Evolutionary conservation across 2,113 vertebrate species (phyloP), one percentile per base, ranked within the genome.

Genomic region (Neodontobutis hainanensis): DNA sequence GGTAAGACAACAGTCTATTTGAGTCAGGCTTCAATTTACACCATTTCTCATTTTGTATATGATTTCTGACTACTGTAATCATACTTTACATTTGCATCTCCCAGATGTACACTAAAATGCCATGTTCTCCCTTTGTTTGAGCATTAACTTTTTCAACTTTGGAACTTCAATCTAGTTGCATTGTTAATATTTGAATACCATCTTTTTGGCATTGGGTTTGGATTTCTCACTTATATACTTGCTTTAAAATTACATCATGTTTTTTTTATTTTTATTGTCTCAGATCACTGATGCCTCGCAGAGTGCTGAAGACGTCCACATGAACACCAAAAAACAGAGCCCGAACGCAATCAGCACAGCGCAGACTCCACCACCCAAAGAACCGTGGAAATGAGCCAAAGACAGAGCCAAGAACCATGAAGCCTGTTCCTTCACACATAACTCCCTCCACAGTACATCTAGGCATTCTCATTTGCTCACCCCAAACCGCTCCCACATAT

Each of bases 381-480:
- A 94, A 48, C 93, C 98, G 0, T 99, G 97, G 97, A 94, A 86
- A 32, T 95, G 64, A 90, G n/a, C n/a, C n/a, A n/a, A n/a, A n/a
- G 34, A 2, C 0, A 2, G 5, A 44, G 60, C 50, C 61, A 52
- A 47, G n/a, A n/a, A n/a, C n/a, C n/a, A n/a, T n/a, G n/a, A n/a
- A n/a, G n/a, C n/a, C n/a, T n/a, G n/a, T n/a, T n/a, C n/a, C n/a
- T n/a, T n/a, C n/a, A n/a, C 19, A n/a, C 19, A n/a, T n/a, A n/a
- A n/a, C n/a, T n/a, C n/a, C n/a, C n/a, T n/a, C n/a, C n/a, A n/a
- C n/a, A n/a, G n/a, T n/a, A n/a, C n/a, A n/a, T n/a, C n/a, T n/a
- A n/a, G n/a, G 19, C 60, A 16, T 43, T 85, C 83, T 90, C 80
- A 57, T 53, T 83, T 82, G 59, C 75, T 27, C 69, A 7, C 43